Evolutionary conservation across 2,797 vertebrate species (phyloP).

Genomic region (Neostethus bicornis): DNA sequence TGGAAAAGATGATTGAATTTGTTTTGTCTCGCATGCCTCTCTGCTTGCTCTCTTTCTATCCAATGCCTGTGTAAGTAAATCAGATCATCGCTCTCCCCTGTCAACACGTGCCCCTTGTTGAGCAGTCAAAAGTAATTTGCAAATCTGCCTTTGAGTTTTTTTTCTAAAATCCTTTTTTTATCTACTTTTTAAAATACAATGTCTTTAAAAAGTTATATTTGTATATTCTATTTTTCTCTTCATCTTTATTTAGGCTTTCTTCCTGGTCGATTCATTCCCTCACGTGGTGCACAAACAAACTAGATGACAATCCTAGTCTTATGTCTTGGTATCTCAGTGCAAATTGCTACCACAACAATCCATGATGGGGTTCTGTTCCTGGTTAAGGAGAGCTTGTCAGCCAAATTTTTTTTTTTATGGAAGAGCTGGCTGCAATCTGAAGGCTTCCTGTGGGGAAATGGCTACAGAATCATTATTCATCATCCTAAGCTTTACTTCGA

Average conservation of each 20-base stretch:
- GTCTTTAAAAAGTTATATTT: no score
- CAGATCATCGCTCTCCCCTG: conserved; percentile 77
- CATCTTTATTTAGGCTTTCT: conserved; percentile 18
- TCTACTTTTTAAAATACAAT: conserved; percentile 3
- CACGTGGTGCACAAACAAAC: conserved; percentile 33
- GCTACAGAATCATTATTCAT: conserved; percentile 78
- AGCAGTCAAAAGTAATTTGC: conserved; percentile 82
- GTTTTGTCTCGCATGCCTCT: conserved; percentile 75
- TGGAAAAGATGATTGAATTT: conserved; percentile 83
- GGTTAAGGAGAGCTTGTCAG: conserved; percentile 68
- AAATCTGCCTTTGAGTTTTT: conserved; percentile 60
- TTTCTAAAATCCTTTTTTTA: conserved; percentile 16
- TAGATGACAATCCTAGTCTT: conserved; percentile 63
- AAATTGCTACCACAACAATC: conserved; percentile 48
- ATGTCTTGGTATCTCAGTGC: conserved; percentile 37
- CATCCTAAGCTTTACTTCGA: conserved; percentile 68
- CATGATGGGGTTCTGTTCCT: conserved; percentile 56
- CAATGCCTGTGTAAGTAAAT: conserved; percentile 77
- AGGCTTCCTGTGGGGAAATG: conserved; percentile 73
- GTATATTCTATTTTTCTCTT: not conserved
- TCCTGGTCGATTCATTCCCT: conserved; percentile 19
- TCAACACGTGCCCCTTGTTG: conserved; percentile 81
- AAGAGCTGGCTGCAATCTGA: conserved; percentile 49
- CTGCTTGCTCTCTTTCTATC: conserved; percentile 56
- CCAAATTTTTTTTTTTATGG: conserved; percentile 68